Conservation (phyloP, 2,113 vertebrate genomes). For the pig (Sus scrofa) region T2T-Sscrofa CM000826.6:110424001-110424500, state of each 20-base stretch:
- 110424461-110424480: not conserved
- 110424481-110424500: not conserved
- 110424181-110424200: too few relatives aligned
- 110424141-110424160: too few relatives aligned
- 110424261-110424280: not conserved
- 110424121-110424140: too few relatives aligned
- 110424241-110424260: not conserved
- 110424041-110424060: not conserved
- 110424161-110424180: too few relatives aligned
- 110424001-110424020: not conserved
- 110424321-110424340: not conserved
- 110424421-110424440: not conserved
- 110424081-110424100: not conserved
- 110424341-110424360: not conserved
- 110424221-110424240: too few relatives aligned
- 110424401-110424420: not conserved
- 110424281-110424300: not conserved
- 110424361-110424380: not conserved
- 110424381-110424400: not conserved
- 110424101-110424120: too few relatives aligned
- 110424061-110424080: not conserved
- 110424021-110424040: not conserved
- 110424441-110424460: conserved; percentile 4
- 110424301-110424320: not conserved
- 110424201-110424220: too few relatives aligned